Base-by-base conservation (phyloP, 1,140 invertebrate genomes). In the Papilio xuthus region DNA sequence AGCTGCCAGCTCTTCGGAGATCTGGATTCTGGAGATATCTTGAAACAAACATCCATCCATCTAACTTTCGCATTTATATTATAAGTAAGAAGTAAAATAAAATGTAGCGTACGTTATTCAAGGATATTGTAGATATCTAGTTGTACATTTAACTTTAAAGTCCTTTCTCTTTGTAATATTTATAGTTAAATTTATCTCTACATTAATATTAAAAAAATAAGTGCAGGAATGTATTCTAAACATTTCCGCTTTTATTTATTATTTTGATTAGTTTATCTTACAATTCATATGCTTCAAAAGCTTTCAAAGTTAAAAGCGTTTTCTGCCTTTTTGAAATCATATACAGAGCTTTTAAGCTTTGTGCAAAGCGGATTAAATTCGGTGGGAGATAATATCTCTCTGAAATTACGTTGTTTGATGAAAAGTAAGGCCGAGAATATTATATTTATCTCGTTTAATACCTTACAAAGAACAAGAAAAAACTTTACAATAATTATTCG, bases 291-390 rank as follows among this genome's bases (percentile, higher is more conserved):
- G 50, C 6, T 13, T 60, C 20, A 60, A 60, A 60, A 28, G 60
- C 60, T 67, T 67, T 67, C 26, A 12, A 67, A 28, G 60, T 67
- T 28, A 28, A 67, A 28, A 26, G 12, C 23, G 60, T 26, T 28
- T 67, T 15, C 60, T 15, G 60, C 26, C 60, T 67, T 67, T 67
- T 32, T 28, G 23, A 28, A 28, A 23, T 67, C 60, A 67, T 60
- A 60, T 60, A 60, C 53, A 56, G 20, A 56, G 53, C 53, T 56
- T 26, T 60, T 60, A 60, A 60, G 20, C 56, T 26, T 60, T 60
- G 56, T 60, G 56, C 20, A 60, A 60, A 60, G 56, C 56, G 20
- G 56, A 60, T 60, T 60, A 60, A 60, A 60, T 60, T 60, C 10
- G 20, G 20, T 26, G 20, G 20, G 23, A 60, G 56, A 60, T 60